These are phyloP conservation scores for Gambusia holbrooki DNA, from an alignment of 2,113 vertebrate genomes.

Conservation along the genomic window DNA sequence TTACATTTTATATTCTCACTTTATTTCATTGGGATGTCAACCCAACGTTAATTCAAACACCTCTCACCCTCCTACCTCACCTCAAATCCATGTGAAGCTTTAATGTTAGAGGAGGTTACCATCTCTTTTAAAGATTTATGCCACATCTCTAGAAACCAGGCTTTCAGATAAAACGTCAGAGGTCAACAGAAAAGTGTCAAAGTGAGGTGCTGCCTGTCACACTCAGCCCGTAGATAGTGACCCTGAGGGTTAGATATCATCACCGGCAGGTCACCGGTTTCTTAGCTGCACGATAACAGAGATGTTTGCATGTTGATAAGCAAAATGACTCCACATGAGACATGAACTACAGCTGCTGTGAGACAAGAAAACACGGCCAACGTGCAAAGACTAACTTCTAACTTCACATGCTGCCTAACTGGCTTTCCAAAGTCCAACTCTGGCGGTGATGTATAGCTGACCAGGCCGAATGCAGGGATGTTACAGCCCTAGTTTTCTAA, in stretches of 20 bases:
- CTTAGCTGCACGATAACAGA: constrained; percentile 26
- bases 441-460: constrained; percentile 32
- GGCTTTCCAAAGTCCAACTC: constrained; percentile 35
- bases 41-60: constrained; percentile 12
- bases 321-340: constrained; percentile 13
- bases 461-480: constrained; percentile 2
- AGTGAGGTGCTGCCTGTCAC: constrained; percentile 66
- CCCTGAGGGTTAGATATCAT: constrained; percentile 56
- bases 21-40: background rate
- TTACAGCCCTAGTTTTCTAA: constrained; percentile 10
- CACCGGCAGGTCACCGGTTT: constrained; percentile 57
- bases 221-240: constrained; percentile 51
- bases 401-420: constrained; percentile 52
- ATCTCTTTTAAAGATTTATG: constrained; percentile 53
- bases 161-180: constrained; percentile 57
- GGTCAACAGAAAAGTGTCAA: constrained; percentile 54
- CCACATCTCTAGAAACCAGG: constrained; percentile 47
- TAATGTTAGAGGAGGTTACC: constrained; percentile 15
- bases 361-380: constrained; percentile 54
- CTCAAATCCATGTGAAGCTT: constrained; percentile 17
- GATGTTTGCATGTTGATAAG: background rate
- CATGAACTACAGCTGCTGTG: constrained; percentile 44
- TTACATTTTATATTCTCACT: background rate
- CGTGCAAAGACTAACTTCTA: constrained; percentile 66
- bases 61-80: background rate